Base-by-base conservation (phyloP, 2,113 vertebrate species). In the Octodon degus region DNA sequence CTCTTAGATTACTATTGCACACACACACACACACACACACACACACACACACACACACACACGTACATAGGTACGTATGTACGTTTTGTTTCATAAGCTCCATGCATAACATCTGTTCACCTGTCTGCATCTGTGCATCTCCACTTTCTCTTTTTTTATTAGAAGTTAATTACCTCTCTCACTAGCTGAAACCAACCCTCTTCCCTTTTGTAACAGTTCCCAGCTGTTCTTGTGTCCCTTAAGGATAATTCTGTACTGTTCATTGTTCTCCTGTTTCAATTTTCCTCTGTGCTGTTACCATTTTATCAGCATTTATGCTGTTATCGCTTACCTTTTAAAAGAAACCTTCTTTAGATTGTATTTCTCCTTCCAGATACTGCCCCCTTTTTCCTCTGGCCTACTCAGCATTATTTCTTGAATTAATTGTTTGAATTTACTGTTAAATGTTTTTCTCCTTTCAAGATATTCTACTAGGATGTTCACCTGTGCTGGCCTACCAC, bases 341-440 rank as follows among this genome's bases (percentile, higher is more conserved):
- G 20, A 74, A 88, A 53, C 70, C 67, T 63, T 62, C 20, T 83
- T 93, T 30, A 91, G 27, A 34, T 60, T 65, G 68, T 4, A 24
- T 37, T 97, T 82, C 77, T 7, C 25, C 5, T 90, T 91, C 20
- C 65, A 94, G 30, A 9, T 58, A 68, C 76, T 40, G 2, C 47
- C 14, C 22, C 17, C 24, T 87, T 90, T 94, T 40, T 93, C 27
- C 43, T 74, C n/a, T 82, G 79, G 25, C 58, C 22, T 86, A 95
- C 32, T 86, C 30, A 82, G 60, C 43, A 68, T 93, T 55, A 84
- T 82, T 95, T 95, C 55, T 86, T 87, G 11, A 94, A 67, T 0
- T 12, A 79, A 86, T 89, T 74, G 3, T 86, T 37, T 93, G 30
- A 90, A 81, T 89, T 89, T 88, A 43, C 63, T 83, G 12, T 91